Base-by-base conservation (phyloP, 35 echinoderm and acorn worm genomes). In the Antedon bifida region DNA sequence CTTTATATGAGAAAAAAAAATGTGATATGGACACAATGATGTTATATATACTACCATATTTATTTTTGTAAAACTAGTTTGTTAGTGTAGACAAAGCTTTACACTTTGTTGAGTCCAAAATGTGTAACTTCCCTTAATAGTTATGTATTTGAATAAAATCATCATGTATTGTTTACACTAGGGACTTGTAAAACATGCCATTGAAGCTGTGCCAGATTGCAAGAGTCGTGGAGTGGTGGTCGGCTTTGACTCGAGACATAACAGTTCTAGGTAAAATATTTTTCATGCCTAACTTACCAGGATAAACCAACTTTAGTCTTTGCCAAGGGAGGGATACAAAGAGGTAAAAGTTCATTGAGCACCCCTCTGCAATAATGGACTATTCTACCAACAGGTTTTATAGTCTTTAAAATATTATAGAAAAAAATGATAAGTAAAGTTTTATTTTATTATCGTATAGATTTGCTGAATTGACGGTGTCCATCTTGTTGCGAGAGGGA, bases 201-300 rank as follows among this genome's bases (percentile, higher is more conserved):
- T 89, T 35, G 39, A 79, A 21, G 35, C 45, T 14, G 89, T 92
- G 56, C 82, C 86, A 79, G 81, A 89, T 44, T 92, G 86, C 39
- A 92, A 89, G 82, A 83, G 81, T 13, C 84, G 74, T 46, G 93
- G 93, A 2, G 34, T 92, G 26, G 87, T 91, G 4, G 84, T 96
- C 74, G 90, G 90, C 5, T 87, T 87, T 84, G 93, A 96, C 82
- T 84, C 86, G 19, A 86, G 93, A 31, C 81, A 92, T 42, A 88
- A 86, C 84, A 96, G 93, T 87, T 77, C 75, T 85, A 89, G 93
- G 93, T 96, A 91, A 33, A 64, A 81, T 29, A 31, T 13, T 84
- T 35, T 78, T 34, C 35, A 26, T 5, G 0, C n/a, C 26, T 26
- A 35, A n/a, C n/a, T n/a, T n/a, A n/a, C n/a, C n/a, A n/a, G n/a